Conservation (phyloP, 2,888 invertebrate species). For the Pollenia angustigena region DNA sequence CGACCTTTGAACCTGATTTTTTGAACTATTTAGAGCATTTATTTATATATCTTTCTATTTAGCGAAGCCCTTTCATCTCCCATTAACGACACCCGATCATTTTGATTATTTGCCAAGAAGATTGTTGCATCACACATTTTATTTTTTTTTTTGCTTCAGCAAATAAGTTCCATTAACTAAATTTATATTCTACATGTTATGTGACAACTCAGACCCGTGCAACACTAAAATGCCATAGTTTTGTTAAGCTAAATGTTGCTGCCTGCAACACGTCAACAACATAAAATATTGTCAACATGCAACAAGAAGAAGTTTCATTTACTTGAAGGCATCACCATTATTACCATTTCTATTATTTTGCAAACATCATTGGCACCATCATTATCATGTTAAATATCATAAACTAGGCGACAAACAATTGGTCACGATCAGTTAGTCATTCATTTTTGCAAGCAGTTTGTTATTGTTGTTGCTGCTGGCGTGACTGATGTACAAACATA, state of each 20-base stretch:
- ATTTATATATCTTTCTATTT: no score
- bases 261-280: constrained; percentile 46
- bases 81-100: no score
- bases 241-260: constrained; percentile 25
- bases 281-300: constrained; percentile 52
- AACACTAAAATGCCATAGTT: neutral
- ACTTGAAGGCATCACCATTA: neutral
- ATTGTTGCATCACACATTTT: no score
- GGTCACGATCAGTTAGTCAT: constrained; percentile 74
- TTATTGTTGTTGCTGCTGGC: constrained; percentile 47
- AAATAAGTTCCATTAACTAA: neutral
- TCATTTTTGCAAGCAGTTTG: constrained; percentile 58
- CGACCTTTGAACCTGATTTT: no score
- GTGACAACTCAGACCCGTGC: neutral
- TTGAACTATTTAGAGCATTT: no score
- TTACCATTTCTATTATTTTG: neutral
- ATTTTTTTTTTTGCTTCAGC: neutral
- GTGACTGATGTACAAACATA: constrained; percentile 67
- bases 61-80: no score
- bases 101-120: no score
- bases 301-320: constrained; percentile 11
- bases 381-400: constrained; percentile 31
- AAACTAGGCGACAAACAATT: constrained; percentile 69
- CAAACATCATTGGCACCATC: constrained; percentile 10
- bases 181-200: neutral